Evolutionary conservation across 2,888 invertebrate genomes (phyloP).

Genomic region (Ophion slaviceki): DNA sequence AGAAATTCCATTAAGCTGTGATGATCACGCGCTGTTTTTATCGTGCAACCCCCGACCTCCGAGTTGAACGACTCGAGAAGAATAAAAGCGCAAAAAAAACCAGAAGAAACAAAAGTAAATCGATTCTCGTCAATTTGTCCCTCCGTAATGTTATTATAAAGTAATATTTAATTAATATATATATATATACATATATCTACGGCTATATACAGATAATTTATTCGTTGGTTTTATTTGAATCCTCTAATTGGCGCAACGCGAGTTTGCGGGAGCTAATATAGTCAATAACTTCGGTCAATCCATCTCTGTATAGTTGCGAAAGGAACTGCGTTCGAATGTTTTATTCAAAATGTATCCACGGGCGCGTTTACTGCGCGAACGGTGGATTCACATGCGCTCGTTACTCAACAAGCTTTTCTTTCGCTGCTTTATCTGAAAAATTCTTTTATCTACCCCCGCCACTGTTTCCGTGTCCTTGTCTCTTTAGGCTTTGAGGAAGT

Average conservation of each 20-base stretch:
- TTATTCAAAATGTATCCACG: neutral
- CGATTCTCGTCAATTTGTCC: slow-evolving; percentile 61
- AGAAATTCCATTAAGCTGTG: slow-evolving; percentile 59
- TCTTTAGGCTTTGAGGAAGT: slow-evolving; percentile 12
- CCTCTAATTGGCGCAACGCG: slow-evolving; percentile 18
- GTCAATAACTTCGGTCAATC: slow-evolving; percentile 60
- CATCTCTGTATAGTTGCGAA: slow-evolving; percentile 30
- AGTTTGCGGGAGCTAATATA: slow-evolving; percentile 33
- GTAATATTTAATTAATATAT: slow-evolving; percentile 59
- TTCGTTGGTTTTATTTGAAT: slow-evolving; percentile 47
- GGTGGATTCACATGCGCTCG: neutral
- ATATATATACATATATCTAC: slow-evolving; percentile 37
- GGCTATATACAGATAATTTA: slow-evolving; percentile 26
- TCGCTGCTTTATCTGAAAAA: slow-evolving; percentile 1
- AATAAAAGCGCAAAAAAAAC: slow-evolving; percentile 14
- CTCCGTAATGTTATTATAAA: slow-evolving; percentile 62
- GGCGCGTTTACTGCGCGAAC: neutral
- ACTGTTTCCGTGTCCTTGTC: neutral
- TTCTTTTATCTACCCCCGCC: neutral
- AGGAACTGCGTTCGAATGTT: neutral
- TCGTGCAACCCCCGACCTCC: slow-evolving; percentile 36
- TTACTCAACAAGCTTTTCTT: slow-evolving; percentile 3
- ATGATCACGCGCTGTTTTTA: slow-evolving; percentile 53
- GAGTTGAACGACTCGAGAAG: slow-evolving; percentile 39
- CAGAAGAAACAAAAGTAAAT: slow-evolving; percentile 39